Percentiles rank a stretch among this genome's conserved stretches.
Conservation (phyloP, 2,113 vertebrate species). For the Cyprinodon variegatus region DNA sequence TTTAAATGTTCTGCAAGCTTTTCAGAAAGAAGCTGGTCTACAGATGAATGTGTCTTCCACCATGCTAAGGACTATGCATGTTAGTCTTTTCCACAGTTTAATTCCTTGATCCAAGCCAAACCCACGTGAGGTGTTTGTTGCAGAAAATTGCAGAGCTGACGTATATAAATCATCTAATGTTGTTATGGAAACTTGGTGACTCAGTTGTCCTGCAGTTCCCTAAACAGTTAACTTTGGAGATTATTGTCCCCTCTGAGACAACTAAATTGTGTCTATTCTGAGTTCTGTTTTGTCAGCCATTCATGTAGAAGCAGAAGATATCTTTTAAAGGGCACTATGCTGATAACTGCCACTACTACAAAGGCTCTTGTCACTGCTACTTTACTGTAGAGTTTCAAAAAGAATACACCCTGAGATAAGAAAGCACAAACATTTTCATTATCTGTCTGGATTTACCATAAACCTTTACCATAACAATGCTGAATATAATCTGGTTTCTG, state of each 20-base stretch:
- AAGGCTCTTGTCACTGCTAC: background rate
- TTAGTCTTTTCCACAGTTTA: background rate
- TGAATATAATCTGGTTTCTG: background rate
- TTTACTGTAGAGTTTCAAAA: constrained; percentile 2
- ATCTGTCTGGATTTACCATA: background rate
- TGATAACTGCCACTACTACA: background rate
- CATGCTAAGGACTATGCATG: background rate
- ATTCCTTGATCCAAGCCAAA: background rate
- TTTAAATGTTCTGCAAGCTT: background rate
- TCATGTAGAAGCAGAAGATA: background rate
- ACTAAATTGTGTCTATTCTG: background rate
- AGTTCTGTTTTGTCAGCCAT: background rate
- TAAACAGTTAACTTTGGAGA: background rate
- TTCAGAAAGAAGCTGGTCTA: background rate
- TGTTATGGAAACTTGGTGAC: background rate
- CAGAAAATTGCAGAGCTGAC: background rate
- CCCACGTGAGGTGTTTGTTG: background rate
- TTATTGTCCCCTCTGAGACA: background rate
- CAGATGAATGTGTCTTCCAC: background rate
- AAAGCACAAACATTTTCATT: background rate
- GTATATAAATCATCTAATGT: background rate
- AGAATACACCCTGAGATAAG: background rate
- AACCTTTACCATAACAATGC: background rate
- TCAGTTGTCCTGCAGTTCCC: background rate
- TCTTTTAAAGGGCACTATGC: background rate